phyloP scores from a whole-genome alignment of 1,140 invertebrate genomes.

The Orchestia grillus region DNA sequence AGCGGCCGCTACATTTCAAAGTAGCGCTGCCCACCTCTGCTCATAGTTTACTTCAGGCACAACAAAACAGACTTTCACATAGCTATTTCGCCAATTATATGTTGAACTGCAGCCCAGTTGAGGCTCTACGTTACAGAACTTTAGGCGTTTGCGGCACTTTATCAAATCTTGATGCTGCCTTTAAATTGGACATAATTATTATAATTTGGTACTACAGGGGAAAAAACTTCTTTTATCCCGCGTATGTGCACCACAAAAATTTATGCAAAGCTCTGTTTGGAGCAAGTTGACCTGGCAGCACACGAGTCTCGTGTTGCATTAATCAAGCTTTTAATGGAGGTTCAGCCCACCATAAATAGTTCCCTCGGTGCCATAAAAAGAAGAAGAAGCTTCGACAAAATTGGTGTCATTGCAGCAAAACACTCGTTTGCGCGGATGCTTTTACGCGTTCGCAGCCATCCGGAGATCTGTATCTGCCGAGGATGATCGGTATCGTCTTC shows the following conservation, averaged over 20 bases:
- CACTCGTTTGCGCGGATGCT: conserved; percentile 34
- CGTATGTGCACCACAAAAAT: background rate
- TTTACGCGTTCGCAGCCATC: conserved; percentile 20
- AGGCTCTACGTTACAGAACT: background rate
- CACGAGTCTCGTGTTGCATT: background rate
- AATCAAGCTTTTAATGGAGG: conserved; percentile 43
- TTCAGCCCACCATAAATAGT: conserved; percentile 46
- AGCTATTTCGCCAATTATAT: background rate
- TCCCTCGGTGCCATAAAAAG: conserved; percentile 33
- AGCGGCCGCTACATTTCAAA: too few species aligned
- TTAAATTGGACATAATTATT: background rate
- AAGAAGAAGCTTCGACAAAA: conserved; percentile 54
- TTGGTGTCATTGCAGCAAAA: conserved; percentile 56
- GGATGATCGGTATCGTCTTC: background rate
- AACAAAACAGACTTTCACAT: background rate
- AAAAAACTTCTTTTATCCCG: background rate
- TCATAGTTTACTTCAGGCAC: background rate
- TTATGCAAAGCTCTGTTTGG: background rate
- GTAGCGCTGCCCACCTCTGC: too few species aligned
- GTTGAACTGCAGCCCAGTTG: background rate
- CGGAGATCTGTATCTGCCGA: conserved; percentile 18
- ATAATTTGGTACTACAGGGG: background rate
- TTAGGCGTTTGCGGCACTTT: background rate
- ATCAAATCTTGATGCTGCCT: background rate
- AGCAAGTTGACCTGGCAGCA: conserved; percentile 14